Percentiles rank a stretch among this genome's conserved stretches.
Evolutionary conservation across 2,888 invertebrate species (phyloP).

Genomic region (Dascillus cervinus): DNA sequence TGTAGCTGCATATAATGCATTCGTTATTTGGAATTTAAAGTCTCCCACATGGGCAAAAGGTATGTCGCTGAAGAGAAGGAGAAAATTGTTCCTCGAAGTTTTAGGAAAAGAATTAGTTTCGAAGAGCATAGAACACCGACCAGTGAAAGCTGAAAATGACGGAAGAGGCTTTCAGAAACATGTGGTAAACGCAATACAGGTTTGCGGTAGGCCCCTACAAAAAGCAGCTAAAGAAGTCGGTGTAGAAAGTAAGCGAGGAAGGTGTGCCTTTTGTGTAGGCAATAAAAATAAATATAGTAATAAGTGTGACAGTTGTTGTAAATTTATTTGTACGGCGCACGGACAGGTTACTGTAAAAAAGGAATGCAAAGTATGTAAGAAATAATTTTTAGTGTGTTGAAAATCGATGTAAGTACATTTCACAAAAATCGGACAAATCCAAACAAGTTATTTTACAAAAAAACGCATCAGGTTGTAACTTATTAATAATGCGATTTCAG

Average conservation of each 20-base stretch:
- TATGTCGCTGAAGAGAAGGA: slow-evolving; percentile 1
- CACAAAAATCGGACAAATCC: too few relatives aligned
- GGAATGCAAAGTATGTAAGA: slow-evolving; percentile 2
- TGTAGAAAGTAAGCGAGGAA: slow-evolving; percentile 4
- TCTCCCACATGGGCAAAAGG: slow-evolving; percentile 1
- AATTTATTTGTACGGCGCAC: slow-evolving; percentile 3
- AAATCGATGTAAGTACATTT: too few relatives aligned
- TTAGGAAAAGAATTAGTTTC: slow-evolving; percentile 4
- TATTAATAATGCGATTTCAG: too few relatives aligned
- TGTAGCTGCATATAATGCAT: slow-evolving; percentile 3
- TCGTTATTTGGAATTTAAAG: slow-evolving; percentile 4
- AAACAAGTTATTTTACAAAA: too few relatives aligned
- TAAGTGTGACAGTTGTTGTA: slow-evolving; percentile 3
- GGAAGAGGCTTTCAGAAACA: too few relatives aligned
- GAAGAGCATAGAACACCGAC: slow-evolving; percentile 3
- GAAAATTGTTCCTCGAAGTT: slow-evolving; percentile 3
- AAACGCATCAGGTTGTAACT: too few relatives aligned
- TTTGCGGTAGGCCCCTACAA: slow-evolving; percentile 1
- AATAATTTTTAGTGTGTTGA: too few relatives aligned
- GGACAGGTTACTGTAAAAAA: slow-evolving; percentile 2
- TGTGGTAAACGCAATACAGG: slow-evolving; percentile 3
- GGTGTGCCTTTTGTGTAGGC: slow-evolving; percentile 5
- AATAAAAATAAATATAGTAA: slow-evolving; percentile 2
- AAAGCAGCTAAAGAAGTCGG: slow-evolving; percentile 5
- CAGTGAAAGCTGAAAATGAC: slow-evolving; percentile 3